Percentiles rank a stretch among this genome's conserved stretches.
Conservation (phyloP, 2,888 invertebrate genomes). For the Iphiclides podalirius region DNA sequence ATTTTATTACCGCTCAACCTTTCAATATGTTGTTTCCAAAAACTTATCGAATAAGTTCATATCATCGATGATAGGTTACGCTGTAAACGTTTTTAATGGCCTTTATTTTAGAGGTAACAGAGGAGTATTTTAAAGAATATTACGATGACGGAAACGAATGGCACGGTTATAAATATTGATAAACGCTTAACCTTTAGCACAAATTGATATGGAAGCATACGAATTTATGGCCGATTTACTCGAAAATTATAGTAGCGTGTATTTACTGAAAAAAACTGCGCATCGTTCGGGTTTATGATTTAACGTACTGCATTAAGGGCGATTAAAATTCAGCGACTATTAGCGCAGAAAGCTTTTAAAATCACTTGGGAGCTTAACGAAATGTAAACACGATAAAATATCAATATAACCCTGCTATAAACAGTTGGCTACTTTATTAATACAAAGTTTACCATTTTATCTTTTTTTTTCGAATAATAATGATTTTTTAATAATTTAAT, state of each 20-base stretch:
- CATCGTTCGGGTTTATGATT: conserved; percentile 31
- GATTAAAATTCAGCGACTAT: conserved; percentile 26
- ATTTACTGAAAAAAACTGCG: conserved; percentile 25
- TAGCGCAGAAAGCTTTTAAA: not conserved
- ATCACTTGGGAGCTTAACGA: no score
- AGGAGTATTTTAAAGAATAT: not conserved
- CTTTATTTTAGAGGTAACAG: not conserved
- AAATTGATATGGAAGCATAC: conserved; percentile 22
- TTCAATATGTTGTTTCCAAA: no score
- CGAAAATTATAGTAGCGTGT: conserved; percentile 27
- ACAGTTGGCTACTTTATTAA: no score
- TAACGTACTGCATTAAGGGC: conserved; percentile 27
- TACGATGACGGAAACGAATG: conserved; percentile 7
- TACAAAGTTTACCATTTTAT: no score
- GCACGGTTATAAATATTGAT: conserved; percentile 20
- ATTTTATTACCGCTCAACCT: no score
- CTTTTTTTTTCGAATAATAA: no score
- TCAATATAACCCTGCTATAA: no score
- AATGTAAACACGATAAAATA: no score
- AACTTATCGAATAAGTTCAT: no score
- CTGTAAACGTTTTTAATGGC: not conserved
- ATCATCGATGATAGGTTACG: no score
- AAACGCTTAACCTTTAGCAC: conserved; percentile 23
- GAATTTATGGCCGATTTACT: conserved; percentile 26
- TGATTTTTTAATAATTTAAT: no score